Conservation (phyloP, 2,113 vertebrate genomes). For the Lagopus leucura region DNA sequence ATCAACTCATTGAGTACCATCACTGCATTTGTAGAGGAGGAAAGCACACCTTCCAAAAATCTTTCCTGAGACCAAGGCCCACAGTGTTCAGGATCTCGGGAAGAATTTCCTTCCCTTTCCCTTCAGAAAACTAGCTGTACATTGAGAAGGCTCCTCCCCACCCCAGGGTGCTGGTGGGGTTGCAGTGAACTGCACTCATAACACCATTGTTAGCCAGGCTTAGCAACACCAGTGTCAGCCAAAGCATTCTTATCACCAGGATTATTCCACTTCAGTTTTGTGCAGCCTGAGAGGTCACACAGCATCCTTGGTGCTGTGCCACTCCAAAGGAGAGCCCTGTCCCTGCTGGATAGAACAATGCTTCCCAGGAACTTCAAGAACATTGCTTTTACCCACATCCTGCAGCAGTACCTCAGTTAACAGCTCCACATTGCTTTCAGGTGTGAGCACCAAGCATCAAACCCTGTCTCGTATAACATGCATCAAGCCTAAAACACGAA, state of each 20-base stretch:
- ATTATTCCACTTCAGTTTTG: not conserved
- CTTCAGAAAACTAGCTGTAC: not conserved
- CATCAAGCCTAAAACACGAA: not conserved
- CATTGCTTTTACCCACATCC: accelerated
- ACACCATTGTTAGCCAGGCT: too few species aligned
- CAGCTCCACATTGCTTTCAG: not conserved
- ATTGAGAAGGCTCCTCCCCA: not conserved
- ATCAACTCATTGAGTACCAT: too few species aligned
- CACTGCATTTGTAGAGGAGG: not conserved
- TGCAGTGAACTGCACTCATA: not conserved
- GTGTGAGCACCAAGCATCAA: not conserved
- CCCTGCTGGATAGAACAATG: not conserved
- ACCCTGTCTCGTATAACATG: accelerated
- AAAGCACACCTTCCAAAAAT: not conserved
- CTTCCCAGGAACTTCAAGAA: not conserved
- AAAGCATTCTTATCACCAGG: not conserved
- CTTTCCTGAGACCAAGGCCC: not conserved
- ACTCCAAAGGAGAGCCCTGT: not conserved
- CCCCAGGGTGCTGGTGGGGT: not conserved
- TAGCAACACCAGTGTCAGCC: not conserved
- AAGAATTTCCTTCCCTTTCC: not conserved
- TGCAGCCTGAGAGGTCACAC: not conserved
- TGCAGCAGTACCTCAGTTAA: accelerated
- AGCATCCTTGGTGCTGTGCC: accelerated
- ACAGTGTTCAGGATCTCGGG: not conserved